Base-by-base conservation (phyloP, 2,113 vertebrate genomes). In the Collichthys lucidus region DNA sequence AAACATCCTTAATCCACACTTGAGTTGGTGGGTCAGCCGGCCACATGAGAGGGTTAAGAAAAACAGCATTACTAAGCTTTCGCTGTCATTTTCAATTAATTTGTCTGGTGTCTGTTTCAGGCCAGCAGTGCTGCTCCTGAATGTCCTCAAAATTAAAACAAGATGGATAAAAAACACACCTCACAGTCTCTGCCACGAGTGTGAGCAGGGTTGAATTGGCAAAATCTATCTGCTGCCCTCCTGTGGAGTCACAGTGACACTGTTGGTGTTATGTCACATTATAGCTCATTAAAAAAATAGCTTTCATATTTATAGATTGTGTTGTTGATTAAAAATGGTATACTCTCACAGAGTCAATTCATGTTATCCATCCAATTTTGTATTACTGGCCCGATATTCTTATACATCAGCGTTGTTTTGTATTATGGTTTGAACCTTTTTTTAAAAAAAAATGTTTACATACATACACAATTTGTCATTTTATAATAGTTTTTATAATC, bases 211-310 rank as follows among this genome's bases (percentile, higher is more conserved):
- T 26, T 49, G 31, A 56, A 44, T 56, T n/a, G 66, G 29, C 35
- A 29, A 60, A 75, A 66, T 79, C 61, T 72, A 56, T 90, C 80
- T 93, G 83, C 90, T 92, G 91, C 90, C 93, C 89, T 83, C 92
- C 62, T 80, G 89, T 93, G 93, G 93, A 77, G n/a, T 35, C 17
- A 40, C 0, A 1, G 20, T 26, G 74, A 80, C 84, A 82, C 24
- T 68, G 63, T 53, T 67, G 6, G n/a, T 70, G 42, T 26, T 9
- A 24, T 74, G 31, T 24, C 35, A 5, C 16, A 22, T 53, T 4
- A 42, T 0, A 40, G 16, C 26, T 26, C 26, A 26, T 26, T 26
- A 26, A 53, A 59, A 64, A 8, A 53, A 14, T 2, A 20, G 24
- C 6, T 49, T 47, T 29, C 63, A 50, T 4, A 14, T 8, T 62